Evolutionary conservation across 2,888 invertebrate species (phyloP).

Genomic region (Cerastis rubricosa): DNA sequence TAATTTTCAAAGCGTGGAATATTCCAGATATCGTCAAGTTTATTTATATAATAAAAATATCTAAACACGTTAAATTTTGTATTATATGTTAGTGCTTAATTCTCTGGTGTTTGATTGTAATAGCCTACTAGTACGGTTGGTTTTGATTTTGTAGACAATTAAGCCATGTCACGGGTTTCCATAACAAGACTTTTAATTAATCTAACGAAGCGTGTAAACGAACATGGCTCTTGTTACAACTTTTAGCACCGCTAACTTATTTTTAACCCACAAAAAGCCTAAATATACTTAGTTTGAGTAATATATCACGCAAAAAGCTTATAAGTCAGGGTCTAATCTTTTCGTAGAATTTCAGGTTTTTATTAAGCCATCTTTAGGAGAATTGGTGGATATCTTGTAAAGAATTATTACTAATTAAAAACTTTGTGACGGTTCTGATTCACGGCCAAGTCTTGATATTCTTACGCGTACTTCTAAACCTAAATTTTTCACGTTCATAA

Average conservation of each 20-base stretch:
- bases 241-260: background rate
- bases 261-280: background rate
- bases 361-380: background rate
- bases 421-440: background rate
- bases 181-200: background rate
- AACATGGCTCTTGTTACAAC: background rate
- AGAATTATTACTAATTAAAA: slow-evolving; percentile 7
- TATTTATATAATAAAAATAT: too few relatives aligned
- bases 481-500: background rate
- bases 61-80: background rate
- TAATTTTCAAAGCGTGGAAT: background rate
- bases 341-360: background rate
- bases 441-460: background rate
- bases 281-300: slow-evolving; percentile 1
- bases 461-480: background rate
- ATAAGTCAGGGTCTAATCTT: slow-evolving; percentile 8
- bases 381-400: background rate
- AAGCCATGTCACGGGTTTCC: background rate
- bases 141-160: background rate
- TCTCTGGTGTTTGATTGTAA: background rate
- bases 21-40: background rate
- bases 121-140: background rate
- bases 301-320: slow-evolving; percentile 15
- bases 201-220: background rate
- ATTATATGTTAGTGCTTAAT: background rate